Conservation (phyloP, 2,113 vertebrate genomes). For the Trematocara macrostoma region DNA sequence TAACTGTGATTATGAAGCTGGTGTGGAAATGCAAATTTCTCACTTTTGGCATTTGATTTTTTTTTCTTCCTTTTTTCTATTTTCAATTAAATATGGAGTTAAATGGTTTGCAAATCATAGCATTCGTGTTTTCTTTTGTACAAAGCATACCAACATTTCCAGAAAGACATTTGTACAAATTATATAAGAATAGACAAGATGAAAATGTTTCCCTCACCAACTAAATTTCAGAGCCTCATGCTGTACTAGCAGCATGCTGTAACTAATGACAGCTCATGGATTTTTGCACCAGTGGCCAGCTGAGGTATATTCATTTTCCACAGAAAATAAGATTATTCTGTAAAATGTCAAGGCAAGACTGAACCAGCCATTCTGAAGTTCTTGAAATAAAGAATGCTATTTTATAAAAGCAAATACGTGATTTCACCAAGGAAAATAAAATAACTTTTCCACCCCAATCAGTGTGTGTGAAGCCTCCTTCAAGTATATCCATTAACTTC, state of each 20-base stretch:
- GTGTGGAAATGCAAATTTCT: background rate
- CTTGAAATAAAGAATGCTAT: background rate
- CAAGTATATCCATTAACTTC: background rate
- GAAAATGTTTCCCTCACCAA: background rate
- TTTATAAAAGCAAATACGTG: background rate
- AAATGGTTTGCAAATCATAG: background rate
- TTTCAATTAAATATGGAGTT: background rate
- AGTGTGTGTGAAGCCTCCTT: background rate
- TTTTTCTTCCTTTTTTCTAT: fast-evolving
- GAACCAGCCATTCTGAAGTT: background rate
- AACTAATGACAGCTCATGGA: background rate
- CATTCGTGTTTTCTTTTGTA: background rate
- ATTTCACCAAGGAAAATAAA: background rate
- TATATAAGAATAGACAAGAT: background rate
- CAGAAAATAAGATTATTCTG: background rate
- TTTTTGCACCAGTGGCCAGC: background rate
- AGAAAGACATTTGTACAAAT: background rate
- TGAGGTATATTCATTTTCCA: background rate
- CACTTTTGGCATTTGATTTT: background rate
- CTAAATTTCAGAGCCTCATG: background rate
- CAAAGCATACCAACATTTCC: no score
- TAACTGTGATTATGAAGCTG: background rate
- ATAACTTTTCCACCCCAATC: background rate
- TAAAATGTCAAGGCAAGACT: background rate
- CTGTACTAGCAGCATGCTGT: background rate